A percentile compares a stretch with the other conserved stretches of the same genome.
phyloP scores from a whole-genome alignment of 2,888 invertebrate genomes.

The Scrobipalpa costella region DNA sequence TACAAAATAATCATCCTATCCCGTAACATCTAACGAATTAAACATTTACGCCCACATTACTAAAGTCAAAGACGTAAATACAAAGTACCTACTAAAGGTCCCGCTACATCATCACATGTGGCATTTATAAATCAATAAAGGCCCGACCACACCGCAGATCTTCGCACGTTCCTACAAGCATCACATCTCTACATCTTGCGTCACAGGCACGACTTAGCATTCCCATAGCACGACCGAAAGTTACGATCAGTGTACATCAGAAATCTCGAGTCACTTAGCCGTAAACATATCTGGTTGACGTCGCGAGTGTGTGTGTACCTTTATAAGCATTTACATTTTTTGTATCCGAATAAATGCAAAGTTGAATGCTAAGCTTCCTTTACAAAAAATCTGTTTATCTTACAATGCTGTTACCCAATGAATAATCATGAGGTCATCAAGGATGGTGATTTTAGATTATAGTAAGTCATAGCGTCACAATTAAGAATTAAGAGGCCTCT shows the following conservation, averaged over 20 bases:
- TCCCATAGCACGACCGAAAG: constrained; percentile 36
- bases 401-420: too few species aligned
- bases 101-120: constrained; percentile 11
- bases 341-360: too few species aligned
- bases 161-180: constrained; percentile 11
- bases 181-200: constrained; percentile 23
- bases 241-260: constrained; percentile 39
- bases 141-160: background rate
- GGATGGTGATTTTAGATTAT: too few species aligned
- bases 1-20: too few species aligned
- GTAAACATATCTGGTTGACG: constrained; percentile 32
- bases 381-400: background rate
- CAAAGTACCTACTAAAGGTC: background rate
- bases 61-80: background rate
- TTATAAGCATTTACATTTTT: constrained; percentile 45
- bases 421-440: too few species aligned
- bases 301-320: constrained; percentile 33
- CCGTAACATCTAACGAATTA: too few species aligned
- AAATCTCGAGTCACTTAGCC: constrained; percentile 35
- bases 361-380: too few species aligned
- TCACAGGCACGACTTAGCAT: constrained; percentile 25
- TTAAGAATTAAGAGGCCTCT: too few species aligned
- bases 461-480: too few species aligned
- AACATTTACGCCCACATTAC: too few species aligned
- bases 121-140: constrained; percentile 16